A percentile compares a stretch with the other conserved stretches of the same genome.
These are phyloP conservation scores for Eupithecia abbreviata DNA, from an alignment of 2,888 invertebrate genomes.

Conservation along the genomic window DNA sequence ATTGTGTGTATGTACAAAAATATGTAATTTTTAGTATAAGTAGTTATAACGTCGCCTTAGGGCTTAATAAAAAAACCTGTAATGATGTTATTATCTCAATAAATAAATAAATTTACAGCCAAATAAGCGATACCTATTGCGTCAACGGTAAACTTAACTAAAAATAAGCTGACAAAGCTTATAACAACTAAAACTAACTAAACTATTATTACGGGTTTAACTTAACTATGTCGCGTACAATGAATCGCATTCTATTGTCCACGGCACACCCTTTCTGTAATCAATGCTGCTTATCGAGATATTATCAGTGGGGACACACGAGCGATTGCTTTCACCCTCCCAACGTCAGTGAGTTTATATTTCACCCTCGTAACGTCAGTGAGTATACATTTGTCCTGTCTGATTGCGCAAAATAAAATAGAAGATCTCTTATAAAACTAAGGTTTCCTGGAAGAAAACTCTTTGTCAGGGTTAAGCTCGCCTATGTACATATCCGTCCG, in stretches of 20 bases:
- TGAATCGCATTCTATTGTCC: conserved; percentile 25
- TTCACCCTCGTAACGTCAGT: background rate
- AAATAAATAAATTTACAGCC: background rate
- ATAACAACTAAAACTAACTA: background rate
- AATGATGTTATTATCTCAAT: too few species aligned
- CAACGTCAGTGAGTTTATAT: background rate
- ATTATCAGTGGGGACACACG: conserved; percentile 27
- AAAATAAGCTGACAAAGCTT: conserved; percentile 4
- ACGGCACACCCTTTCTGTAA: conserved; percentile 34
- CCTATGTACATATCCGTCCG: too few species aligned
- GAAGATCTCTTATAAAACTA: too few species aligned
- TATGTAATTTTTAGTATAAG: too few species aligned
- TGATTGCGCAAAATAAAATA: too few species aligned
- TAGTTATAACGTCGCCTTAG: too few species aligned
- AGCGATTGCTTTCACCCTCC: conserved; percentile 11
- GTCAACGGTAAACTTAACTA: background rate
- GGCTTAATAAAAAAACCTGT: too few species aligned
- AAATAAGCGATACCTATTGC: background rate
- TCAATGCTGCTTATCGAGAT: conserved; percentile 34
- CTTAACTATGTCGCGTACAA: conserved; percentile 18
- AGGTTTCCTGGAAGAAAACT: too few species aligned
- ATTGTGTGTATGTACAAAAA: too few species aligned
- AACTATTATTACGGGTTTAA: conserved; percentile 16
- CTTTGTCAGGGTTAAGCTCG: too few species aligned
- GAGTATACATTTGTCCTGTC: too few species aligned